Evolutionary conservation across 2,797 vertebrate genomes (phyloP).

Genomic region (Smutsia temminckii): DNA sequence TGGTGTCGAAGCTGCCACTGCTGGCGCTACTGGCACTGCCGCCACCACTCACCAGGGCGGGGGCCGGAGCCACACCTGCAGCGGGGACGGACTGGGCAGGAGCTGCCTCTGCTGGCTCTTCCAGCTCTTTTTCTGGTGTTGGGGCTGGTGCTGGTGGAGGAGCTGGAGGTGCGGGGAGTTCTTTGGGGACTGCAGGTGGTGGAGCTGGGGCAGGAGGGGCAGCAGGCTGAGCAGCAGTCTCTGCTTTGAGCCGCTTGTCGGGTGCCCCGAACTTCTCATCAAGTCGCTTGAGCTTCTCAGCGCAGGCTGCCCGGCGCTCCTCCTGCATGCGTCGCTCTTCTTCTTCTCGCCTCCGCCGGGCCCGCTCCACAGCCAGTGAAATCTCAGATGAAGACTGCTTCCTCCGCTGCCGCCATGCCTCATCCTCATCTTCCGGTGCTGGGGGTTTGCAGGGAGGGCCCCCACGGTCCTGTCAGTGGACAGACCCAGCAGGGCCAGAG

Average conservation of each 20-base stretch:
- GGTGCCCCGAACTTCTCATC: constrained; percentile 94
- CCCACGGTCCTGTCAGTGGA: constrained; percentile 88
- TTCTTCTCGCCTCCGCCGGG: constrained; percentile 92
- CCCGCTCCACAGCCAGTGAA: constrained; percentile 93
- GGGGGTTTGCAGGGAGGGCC: constrained; percentile 87
- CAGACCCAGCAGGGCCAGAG: constrained; percentile 56
- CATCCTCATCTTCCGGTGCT: constrained; percentile 93
- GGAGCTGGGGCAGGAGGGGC: constrained; percentile 80
- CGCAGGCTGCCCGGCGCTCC: constrained; percentile 93
- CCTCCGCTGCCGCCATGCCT: constrained; percentile 94
- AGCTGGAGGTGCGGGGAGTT: constrained; percentile 82
- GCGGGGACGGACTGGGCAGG: constrained; percentile 50
- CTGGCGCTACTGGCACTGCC: constrained; percentile 88
- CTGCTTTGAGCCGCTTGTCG: constrained; percentile 81
- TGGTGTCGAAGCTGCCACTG: constrained; percentile 90
- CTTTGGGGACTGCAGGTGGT: constrained; percentile 81
- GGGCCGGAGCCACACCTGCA: constrained; percentile 55
- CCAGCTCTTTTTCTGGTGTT: constrained; percentile 69
- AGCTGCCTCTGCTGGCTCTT: constrained; percentile 64
- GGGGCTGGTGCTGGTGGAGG: constrained; percentile 31
- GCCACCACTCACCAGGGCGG: constrained; percentile 74
- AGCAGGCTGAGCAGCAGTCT: constrained; percentile 66
- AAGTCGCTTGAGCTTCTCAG: constrained; percentile 94
- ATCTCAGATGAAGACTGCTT: constrained; percentile 95
- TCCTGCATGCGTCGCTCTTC: constrained; percentile 96